A percentile compares a stretch with the other conserved stretches of the same genome.
Conservation (phyloP, 1,140 invertebrate genomes). For the Drosophila prosaltans region DNA sequence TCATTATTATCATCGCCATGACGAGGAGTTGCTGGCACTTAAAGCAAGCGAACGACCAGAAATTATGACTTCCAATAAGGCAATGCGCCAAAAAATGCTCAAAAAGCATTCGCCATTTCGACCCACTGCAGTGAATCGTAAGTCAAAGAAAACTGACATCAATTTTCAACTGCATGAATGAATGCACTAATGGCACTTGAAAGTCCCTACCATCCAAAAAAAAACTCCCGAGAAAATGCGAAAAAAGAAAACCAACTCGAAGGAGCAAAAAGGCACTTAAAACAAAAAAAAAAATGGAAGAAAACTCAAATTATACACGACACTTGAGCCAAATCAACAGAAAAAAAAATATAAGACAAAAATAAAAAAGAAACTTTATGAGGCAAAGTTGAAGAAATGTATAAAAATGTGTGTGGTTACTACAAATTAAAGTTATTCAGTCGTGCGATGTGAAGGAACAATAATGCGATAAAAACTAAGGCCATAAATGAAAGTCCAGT, state of each 20-base stretch:
- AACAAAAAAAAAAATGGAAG: slow-evolving; percentile 49
- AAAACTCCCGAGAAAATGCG: not conserved
- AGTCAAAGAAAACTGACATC: slow-evolving; percentile 57
- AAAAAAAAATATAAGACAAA: not conserved
- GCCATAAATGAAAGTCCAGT: not conserved
- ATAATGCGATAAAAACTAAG: not conserved
- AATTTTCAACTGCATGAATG: slow-evolving; percentile 54
- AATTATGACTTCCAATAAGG: slow-evolving; percentile 63
- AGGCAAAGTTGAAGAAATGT: slow-evolving; percentile 38
- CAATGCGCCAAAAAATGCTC: slow-evolving; percentile 60
- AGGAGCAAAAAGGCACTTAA: slow-evolving; percentile 26
- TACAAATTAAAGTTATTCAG: not conserved
- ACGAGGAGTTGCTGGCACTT: not conserved
- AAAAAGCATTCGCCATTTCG: slow-evolving; percentile 12
- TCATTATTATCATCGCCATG: not conserved
- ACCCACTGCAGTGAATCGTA: slow-evolving; percentile 52
- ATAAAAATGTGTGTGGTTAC: not conserved
- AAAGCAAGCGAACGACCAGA: slow-evolving; percentile 35
- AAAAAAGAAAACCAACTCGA: slow-evolving; percentile 29
- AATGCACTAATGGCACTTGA: slow-evolving; percentile 58
- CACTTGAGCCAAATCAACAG: slow-evolving; percentile 33
- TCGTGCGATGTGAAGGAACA: too few relatives aligned
- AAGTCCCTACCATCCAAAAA: slow-evolving; percentile 15
- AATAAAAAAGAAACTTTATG: slow-evolving; percentile 56
- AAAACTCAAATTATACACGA: slow-evolving; percentile 56